Conservation (phyloP, 2,113 vertebrate species). For the human (Homo sapiens) region DNA sequence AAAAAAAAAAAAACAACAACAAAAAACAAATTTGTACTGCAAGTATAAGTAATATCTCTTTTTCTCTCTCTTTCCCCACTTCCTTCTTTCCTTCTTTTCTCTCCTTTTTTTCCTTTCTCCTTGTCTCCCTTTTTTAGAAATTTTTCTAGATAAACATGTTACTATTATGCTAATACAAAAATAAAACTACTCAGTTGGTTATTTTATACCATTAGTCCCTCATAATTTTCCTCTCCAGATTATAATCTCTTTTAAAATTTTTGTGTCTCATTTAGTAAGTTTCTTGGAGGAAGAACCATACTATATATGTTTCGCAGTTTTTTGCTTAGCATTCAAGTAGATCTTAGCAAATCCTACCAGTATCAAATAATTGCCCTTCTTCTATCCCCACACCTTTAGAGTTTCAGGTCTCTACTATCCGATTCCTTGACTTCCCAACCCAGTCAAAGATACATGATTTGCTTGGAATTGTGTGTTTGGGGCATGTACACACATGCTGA, state of each 20-base stretch:
- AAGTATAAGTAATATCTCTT: neutral
- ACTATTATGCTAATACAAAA: neutral
- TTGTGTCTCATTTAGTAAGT: neutral
- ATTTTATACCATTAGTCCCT: neutral
- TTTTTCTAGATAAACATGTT: neutral
- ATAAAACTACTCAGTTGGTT: neutral
- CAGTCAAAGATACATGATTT: neutral
- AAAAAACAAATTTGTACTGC: too few relatives aligned
- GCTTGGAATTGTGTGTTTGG: neutral
- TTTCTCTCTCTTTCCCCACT: too few relatives aligned
- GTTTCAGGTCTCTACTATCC: neutral
- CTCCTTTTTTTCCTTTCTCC: neutral
- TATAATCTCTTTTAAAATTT: neutral
- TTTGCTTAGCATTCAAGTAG: neutral
- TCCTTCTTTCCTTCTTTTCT: neutral
- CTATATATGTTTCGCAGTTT: neutral
- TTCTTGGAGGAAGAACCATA: neutral
- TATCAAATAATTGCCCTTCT: neutral
- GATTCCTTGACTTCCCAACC: neutral
- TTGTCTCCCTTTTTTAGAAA: neutral
- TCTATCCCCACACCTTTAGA: neutral
- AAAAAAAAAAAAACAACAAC: too few relatives aligned
- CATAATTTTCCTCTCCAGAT: neutral
- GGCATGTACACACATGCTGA: neutral
- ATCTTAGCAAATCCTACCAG: neutral